Evolutionary conservation across 2,797 vertebrate genomes (phyloP).

Genomic region (Salarias fasciatus): DNA sequence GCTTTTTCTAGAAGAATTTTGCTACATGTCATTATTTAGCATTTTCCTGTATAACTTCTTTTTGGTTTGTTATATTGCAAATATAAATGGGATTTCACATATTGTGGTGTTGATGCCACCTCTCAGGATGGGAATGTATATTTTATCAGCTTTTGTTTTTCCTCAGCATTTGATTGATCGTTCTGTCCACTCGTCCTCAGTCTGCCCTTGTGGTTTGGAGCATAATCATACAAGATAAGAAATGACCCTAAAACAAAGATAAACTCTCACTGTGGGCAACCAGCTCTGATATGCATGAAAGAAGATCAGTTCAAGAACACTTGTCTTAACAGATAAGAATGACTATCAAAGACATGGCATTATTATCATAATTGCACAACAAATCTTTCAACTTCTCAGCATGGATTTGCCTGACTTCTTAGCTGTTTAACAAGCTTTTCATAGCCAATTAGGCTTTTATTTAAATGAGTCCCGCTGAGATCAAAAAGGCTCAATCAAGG

Average conservation of each 20-base stretch:
- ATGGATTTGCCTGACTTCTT: constrained; percentile 15
- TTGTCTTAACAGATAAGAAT: not conserved
- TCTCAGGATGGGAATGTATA: too few relatives aligned
- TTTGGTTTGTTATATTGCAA: too few relatives aligned
- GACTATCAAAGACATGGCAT: constrained; percentile 13
- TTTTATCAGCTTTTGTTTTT: constrained; percentile 17
- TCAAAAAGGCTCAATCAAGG: constrained; percentile 5
- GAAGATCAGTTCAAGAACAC: constrained; percentile 1
- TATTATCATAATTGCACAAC: constrained; percentile 20
- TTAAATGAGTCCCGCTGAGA: constrained; percentile 12
- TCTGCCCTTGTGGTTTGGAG: constrained; percentile 50
- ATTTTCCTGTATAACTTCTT: too few relatives aligned
- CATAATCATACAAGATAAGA: constrained; percentile 64
- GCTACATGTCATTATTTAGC: too few relatives aligned
- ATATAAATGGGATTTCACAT: too few relatives aligned
- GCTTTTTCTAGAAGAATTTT: too few relatives aligned
- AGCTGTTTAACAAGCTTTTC: constrained; percentile 11
- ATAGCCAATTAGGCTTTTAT: constrained; percentile 11
- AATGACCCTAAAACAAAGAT: constrained; percentile 62
- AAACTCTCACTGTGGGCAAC: constrained; percentile 41
- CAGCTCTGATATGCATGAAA: constrained; percentile 39
- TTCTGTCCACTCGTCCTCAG: constrained; percentile 53
- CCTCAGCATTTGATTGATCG: constrained; percentile 47
- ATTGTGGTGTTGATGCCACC: too few relatives aligned
- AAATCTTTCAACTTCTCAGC: constrained; percentile 19